phyloP scores from a whole-genome alignment of 2,888 invertebrate species.

The Acanthococcus lagerstroemiae region DNA sequence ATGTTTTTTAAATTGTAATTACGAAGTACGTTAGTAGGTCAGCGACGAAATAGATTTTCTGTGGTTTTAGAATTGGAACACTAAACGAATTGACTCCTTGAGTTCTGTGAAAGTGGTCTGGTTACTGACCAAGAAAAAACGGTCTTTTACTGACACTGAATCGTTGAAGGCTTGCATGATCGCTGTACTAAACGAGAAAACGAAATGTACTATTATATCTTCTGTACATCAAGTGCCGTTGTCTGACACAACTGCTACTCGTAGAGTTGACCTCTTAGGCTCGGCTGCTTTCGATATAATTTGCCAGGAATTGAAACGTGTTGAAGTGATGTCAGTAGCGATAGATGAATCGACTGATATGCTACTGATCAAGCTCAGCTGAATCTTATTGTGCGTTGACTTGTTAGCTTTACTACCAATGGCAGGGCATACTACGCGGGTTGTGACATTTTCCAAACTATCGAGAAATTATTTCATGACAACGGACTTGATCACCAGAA shows the following conservation, averaged over 20 bases:
- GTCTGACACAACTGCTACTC: background rate
- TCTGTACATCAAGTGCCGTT: background rate
- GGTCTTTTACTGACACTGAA: background rate
- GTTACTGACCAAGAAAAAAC: background rate
- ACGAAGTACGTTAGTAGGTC: no score
- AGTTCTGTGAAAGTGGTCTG: background rate
- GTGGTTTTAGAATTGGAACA: no score
- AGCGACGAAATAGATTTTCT: no score
- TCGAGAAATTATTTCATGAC: background rate
- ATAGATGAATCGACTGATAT: background rate
- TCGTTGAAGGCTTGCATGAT: background rate
- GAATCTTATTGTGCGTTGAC: background rate
- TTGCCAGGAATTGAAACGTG: background rate
- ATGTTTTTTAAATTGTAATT: no score
- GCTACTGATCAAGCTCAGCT: background rate
- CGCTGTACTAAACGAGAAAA: background rate
- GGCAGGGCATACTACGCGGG: background rate
- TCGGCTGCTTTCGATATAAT: background rate
- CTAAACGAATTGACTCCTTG: no score
- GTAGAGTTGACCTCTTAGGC: background rate
- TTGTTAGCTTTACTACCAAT: background rate
- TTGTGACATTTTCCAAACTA: background rate
- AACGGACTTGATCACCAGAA: background rate
- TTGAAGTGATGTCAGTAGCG: background rate
- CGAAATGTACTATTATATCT: background rate